A percentile compares a stretch with the other conserved stretches of the same genome.
These are phyloP conservation scores for Amia ocellicauda DNA, from an alignment of 2,113 vertebrate species.

Conservation along the genomic window DNA sequence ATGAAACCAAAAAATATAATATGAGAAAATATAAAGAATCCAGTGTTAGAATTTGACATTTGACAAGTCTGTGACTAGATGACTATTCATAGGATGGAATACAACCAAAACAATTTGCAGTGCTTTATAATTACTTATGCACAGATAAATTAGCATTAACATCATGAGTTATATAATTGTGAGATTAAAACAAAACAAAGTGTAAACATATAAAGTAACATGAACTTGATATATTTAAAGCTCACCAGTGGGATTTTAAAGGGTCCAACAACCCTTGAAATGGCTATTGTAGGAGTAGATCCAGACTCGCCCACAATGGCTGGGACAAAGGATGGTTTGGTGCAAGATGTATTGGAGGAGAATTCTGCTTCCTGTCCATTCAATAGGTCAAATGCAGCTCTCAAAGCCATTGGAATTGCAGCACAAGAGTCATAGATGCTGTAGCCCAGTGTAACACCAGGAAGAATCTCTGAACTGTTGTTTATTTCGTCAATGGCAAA, in stretches of 20 bases:
- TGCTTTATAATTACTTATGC: too few relatives aligned
- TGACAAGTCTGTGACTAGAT: too few relatives aligned
- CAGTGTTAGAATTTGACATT: too few relatives aligned
- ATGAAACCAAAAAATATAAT: too few relatives aligned
- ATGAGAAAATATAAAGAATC: too few relatives aligned
- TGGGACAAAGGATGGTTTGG: slow-evolving; percentile 30
- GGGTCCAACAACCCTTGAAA: slow-evolving; percentile 45
- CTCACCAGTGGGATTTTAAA: slow-evolving; percentile 58
- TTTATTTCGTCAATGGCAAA: slow-evolving; percentile 64
- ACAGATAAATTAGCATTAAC: too few relatives aligned
- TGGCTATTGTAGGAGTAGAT: slow-evolving; percentile 57
- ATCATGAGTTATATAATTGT: too few relatives aligned
- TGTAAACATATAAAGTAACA: too few relatives aligned
- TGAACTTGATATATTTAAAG: too few relatives aligned
- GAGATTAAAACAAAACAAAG: too few relatives aligned
- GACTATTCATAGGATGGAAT: too few relatives aligned
- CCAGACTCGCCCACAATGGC: slow-evolving; percentile 55
- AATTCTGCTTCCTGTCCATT: slow-evolving; percentile 35
- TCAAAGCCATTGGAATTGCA: slow-evolving; percentile 37
- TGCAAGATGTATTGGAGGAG: slow-evolving; percentile 27
- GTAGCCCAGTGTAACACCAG: slow-evolving; percentile 52
- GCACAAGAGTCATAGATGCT: slow-evolving; percentile 57
- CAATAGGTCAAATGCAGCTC: slow-evolving; percentile 47
- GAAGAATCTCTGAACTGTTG: slow-evolving; percentile 53
- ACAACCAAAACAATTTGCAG: too few relatives aligned